Evolutionary conservation across 2,113 vertebrate species (phyloP).

Genomic region (Dolichotis patagonum): DNA sequence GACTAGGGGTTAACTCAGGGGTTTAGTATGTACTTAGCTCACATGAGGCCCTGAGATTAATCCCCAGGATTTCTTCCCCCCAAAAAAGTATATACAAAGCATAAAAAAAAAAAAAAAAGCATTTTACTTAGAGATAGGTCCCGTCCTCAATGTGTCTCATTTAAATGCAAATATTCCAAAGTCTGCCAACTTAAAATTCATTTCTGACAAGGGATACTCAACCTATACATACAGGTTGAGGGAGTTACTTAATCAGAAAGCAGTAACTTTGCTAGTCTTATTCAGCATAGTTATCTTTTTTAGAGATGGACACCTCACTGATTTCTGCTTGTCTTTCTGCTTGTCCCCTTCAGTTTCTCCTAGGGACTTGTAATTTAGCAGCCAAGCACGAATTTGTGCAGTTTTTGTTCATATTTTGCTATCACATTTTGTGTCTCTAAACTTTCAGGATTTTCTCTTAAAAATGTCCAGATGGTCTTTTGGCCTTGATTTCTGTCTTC

Average conservation of each 20-base stretch:
- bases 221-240: not conserved
- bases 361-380: not conserved
- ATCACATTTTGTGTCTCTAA: not conserved
- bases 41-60: not conserved
- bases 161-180: not conserved
- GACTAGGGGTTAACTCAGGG: not conserved
- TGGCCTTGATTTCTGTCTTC: not conserved
- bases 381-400: not conserved
- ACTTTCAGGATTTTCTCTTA: not conserved
- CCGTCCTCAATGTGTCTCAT: not conserved
- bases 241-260: not conserved
- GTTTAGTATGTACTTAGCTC: not conserved
- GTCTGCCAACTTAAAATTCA: not conserved
- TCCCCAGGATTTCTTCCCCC: not conserved
- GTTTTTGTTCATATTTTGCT: conserved; percentile 38
- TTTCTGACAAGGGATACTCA: not conserved
- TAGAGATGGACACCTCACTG: not conserved
- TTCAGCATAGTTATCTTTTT: not conserved
- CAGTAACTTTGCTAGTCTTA: not conserved
- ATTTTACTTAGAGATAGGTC: not conserved
- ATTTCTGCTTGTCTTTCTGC: not conserved
- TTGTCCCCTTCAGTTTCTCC: not conserved
- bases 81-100: not conserved
- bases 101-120: not conserved
- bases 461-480: not conserved